These are phyloP conservation scores for Trichopoda pennipes DNA, from an alignment of 2,888 invertebrate species.

Conservation along the genomic window DNA sequence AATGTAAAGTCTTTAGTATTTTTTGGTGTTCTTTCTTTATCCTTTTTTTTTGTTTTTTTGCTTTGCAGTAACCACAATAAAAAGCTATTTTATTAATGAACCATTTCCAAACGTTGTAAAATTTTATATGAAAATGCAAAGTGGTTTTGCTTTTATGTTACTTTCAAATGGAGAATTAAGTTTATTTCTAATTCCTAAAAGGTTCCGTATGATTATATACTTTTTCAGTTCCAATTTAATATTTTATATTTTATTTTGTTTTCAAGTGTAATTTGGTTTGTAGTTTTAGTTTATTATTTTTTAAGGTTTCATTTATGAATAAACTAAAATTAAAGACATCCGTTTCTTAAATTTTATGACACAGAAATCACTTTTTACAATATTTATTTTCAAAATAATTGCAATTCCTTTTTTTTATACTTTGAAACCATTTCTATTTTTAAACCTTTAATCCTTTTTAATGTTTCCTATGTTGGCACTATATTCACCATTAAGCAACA, in stretches of 20 bases:
- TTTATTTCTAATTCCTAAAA: not conserved
- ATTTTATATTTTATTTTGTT: too few species aligned
- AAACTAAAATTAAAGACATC: too few species aligned
- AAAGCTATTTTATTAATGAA: constrained; percentile 46
- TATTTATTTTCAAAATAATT: not conserved
- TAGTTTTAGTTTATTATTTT: too few species aligned
- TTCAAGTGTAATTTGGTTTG: too few species aligned
- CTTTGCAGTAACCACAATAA: constrained; percentile 36
- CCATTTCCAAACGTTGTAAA: constrained; percentile 46
- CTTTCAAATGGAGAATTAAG: not conserved
- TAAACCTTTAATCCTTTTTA: constrained; percentile 2
- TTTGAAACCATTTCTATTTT: not conserved
- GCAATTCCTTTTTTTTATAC: not conserved
- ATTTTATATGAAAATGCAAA: constrained; percentile 37
- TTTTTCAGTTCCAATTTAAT: not conserved
- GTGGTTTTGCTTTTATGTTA: constrained; percentile 6
- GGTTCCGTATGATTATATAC: not conserved
- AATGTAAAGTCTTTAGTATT: constrained; percentile 16
- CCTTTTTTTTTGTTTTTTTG: constrained; percentile 13
- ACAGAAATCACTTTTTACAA: too few species aligned
- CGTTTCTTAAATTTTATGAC: too few species aligned
- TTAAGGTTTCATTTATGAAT: too few species aligned
- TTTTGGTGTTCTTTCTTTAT: too few species aligned
- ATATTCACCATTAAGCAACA: constrained; percentile 39
- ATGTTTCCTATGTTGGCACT: constrained; percentile 30